phyloP scores from a whole-genome alignment of 1,140 invertebrate species.

The Stratiolaelaps scimitus region DNA sequence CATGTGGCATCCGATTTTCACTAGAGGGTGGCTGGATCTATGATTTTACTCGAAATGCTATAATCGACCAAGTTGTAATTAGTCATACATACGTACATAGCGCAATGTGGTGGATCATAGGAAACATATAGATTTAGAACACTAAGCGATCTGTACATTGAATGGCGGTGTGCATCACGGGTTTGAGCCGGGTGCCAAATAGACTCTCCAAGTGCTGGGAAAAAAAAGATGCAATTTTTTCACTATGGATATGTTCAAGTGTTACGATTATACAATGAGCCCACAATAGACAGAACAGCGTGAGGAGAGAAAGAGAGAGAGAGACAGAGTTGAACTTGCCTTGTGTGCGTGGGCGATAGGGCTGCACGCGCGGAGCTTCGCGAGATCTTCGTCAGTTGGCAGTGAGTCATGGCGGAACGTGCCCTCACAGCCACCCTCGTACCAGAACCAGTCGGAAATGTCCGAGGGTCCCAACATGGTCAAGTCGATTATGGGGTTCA shows the following conservation, averaged over 20 bases:
- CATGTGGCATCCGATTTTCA: too few relatives aligned
- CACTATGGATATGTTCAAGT: too few relatives aligned
- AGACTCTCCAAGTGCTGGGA: too few relatives aligned
- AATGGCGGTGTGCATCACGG: too few relatives aligned
- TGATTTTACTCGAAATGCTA: neutral
- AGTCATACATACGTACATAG: constrained; percentile 50
- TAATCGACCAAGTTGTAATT: constrained; percentile 40
- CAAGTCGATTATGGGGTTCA: neutral
- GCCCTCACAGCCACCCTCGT: constrained; percentile 11
- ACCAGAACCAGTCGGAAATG: neutral
- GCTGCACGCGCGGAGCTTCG: neutral
- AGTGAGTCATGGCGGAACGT: neutral
- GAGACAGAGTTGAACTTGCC: too few relatives aligned
- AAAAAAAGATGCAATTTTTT: too few relatives aligned
- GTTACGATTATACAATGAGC: constrained; percentile 64
- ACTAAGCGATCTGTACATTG: too few relatives aligned
- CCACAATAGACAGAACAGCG: constrained; percentile 52
- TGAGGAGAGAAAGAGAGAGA: neutral
- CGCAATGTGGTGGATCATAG: too few relatives aligned
- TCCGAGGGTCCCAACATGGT: neutral
- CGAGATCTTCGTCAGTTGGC: neutral
- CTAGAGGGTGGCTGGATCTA: constrained; percentile 29
- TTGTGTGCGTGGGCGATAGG: constrained; percentile 12
- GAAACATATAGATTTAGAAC: too few relatives aligned
- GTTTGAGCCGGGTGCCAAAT: too few relatives aligned